Percentiles rank a stretch among this genome's conserved stretches.
Evolutionary conservation across 2,797 vertebrate species (phyloP).

Genomic region (Lagodon rhomboides): DNA sequence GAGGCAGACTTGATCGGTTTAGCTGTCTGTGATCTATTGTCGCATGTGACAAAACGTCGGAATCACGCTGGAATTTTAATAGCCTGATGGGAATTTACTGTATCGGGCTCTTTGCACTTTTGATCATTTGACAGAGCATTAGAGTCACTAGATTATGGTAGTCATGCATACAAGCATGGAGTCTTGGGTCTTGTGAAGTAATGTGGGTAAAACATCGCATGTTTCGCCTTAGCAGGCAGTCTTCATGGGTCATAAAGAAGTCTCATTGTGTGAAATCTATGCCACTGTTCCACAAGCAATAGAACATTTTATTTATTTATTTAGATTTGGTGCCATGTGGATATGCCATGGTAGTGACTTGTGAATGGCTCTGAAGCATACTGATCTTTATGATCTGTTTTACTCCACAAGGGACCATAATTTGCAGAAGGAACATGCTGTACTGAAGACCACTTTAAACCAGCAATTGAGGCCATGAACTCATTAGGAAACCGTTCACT

Average conservation of each 20-base stretch:
- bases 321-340: neutral
- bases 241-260: neutral
- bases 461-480: too few species aligned
- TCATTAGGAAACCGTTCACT: too few species aligned
- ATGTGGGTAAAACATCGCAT: neutral
- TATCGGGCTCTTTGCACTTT: neutral
- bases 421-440: too few species aligned
- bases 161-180: neutral
- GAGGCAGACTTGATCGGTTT: slow-evolving; percentile 5
- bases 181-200: neutral
- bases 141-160: slow-evolving; percentile 3
- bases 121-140: slow-evolving; percentile 13
- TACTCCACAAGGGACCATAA: too few species aligned
- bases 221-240: neutral
- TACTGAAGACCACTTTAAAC: too few species aligned
- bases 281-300: neutral
- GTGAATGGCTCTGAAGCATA: too few species aligned
- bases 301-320: neutral
- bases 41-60: neutral
- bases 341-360: too few species aligned
- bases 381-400: too few species aligned
- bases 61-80: slow-evolving; percentile 1
- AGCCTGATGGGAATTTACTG: neutral
- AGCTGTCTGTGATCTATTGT: slow-evolving; percentile 16
- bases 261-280: neutral